Percentiles rank a stretch among this genome's conserved stretches.
Conservation (phyloP, 92 coral and sea anemone species). For the Nematostella vectensis region DNA sequence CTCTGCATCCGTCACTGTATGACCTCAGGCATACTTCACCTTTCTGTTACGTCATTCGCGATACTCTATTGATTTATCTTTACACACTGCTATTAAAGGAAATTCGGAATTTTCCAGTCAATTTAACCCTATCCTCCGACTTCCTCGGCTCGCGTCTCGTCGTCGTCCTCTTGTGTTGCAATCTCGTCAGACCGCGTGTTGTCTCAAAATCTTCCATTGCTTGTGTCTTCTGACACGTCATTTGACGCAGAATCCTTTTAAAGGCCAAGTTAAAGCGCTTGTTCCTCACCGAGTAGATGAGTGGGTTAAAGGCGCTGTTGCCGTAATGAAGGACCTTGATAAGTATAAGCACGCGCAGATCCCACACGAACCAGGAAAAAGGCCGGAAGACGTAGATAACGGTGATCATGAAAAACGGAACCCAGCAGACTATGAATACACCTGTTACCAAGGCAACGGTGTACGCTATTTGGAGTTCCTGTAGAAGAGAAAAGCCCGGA, state of each 20-base stretch:
- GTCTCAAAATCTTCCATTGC: conserved; percentile 17
- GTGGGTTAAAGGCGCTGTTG: conserved; percentile 73
- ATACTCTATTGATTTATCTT: too few species aligned
- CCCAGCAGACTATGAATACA: conserved; percentile 63
- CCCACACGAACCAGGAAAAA: conserved; percentile 42
- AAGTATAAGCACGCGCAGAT: conserved; percentile 51
- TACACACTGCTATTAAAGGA: too few species aligned
- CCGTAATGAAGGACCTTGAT: conserved; percentile 70
- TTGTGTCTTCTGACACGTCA: conserved; percentile 13
- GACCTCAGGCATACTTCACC: too few species aligned
- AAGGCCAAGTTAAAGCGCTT: conserved; percentile 65
- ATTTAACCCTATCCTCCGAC: not conserved
- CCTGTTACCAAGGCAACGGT: conserved; percentile 80
- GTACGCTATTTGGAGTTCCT: conserved; percentile 82
- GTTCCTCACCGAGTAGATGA: conserved; percentile 66
- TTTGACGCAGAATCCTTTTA: conserved; percentile 37
- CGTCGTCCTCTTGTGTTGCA: conserved; percentile 8
- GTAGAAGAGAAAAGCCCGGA: conserved; percentile 1
- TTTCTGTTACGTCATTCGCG: too few species aligned
- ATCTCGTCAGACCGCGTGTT: conserved; percentile 3
- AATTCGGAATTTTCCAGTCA: too few species aligned
- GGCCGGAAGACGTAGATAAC: conserved; percentile 41
- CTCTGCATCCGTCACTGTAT: too few species aligned
- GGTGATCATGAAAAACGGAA: conserved; percentile 61
- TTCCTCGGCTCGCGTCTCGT: conserved; percentile 1